These are phyloP conservation scores for Hymenopus coronatus DNA, from an alignment of 2,888 invertebrate genomes.

Conservation along the genomic window DNA sequence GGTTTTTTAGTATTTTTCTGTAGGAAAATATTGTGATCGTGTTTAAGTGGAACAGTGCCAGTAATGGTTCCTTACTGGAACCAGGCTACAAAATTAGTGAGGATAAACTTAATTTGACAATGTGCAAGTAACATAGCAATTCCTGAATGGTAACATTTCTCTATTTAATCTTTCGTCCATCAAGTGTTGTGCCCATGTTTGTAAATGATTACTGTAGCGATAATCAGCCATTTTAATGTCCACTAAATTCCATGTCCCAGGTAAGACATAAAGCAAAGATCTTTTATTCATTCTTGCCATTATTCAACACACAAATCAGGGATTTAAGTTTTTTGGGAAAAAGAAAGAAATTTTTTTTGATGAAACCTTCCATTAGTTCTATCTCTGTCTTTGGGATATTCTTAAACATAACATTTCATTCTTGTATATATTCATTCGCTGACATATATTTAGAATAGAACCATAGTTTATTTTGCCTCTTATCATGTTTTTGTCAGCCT, in stretches of 20 bases:
- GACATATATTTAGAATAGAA: slow-evolving; percentile 10
- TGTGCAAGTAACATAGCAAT: background rate
- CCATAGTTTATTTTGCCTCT: slow-evolving; percentile 8
- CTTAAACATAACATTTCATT: slow-evolving; percentile 1
- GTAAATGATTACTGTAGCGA: slow-evolving; percentile 23
- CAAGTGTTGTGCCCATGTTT: slow-evolving; percentile 22
- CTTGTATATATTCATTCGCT: slow-evolving; percentile 10
- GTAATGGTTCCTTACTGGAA: background rate
- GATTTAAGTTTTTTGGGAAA: background rate
- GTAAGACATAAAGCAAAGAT: background rate
- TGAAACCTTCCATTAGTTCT: slow-evolving; percentile 16
- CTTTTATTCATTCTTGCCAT: slow-evolving; percentile 6
- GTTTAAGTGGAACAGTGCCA: background rate
- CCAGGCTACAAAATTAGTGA: background rate
- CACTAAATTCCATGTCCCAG: background rate
- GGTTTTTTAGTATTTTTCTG: background rate
- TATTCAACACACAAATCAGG: background rate
- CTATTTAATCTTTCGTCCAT: slow-evolving; percentile 30
- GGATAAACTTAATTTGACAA: slow-evolving; percentile 6
- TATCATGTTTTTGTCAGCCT: slow-evolving; percentile 12
- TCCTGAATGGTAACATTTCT: slow-evolving; percentile 16
- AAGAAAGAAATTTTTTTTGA: background rate
- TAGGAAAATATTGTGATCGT: background rate
- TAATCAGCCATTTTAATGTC: background rate
- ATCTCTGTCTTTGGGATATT: slow-evolving; percentile 15